A percentile compares a stretch with the other conserved stretches of the same genome.
Conservation (phyloP, 2,797 vertebrate species). For the Brotula barbata region DNA sequence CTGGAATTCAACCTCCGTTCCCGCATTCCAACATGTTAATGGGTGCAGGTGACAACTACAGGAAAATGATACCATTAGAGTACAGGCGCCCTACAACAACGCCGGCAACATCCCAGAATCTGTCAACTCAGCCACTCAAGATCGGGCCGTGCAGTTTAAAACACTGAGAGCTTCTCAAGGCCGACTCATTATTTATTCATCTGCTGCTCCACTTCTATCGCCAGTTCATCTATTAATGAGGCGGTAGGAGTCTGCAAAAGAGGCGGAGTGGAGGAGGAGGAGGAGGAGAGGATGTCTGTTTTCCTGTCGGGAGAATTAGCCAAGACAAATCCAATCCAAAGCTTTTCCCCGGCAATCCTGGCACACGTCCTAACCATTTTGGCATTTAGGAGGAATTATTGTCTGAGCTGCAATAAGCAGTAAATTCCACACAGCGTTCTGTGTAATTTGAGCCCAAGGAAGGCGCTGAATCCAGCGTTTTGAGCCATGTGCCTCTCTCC, state of each 20-base stretch:
- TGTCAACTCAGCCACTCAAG: constrained; percentile 17
- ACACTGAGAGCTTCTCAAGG: constrained; percentile 30
- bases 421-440: neutral
- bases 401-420: neutral
- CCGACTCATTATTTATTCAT: constrained; percentile 58
- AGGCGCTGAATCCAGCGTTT: neutral
- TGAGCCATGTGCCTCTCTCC: constrained; percentile 15
- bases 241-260: constrained; percentile 37
- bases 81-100: constrained; percentile 1
- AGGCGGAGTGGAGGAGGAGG: constrained; percentile 1
- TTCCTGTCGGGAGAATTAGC: constrained; percentile 26
- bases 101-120: constrained; percentile 7
- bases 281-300: constrained; percentile 34
- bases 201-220: constrained; percentile 23
- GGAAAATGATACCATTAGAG: too few relatives aligned
- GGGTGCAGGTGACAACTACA: too few relatives aligned
- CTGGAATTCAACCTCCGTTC: too few relatives aligned
- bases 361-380: neutral
- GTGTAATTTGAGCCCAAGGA: neutral
- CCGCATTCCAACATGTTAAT: too few relatives aligned
- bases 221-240: constrained; percentile 65
- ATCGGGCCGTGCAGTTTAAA: constrained; percentile 15
- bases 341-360: neutral
- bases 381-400: neutral
- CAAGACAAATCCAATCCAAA: constrained; percentile 18